Evolutionary conservation across 2,797 vertebrate species (phyloP), one percentile per base, ranked within the genome.

Genomic region (Odontamblyopus rebecca): DNA sequence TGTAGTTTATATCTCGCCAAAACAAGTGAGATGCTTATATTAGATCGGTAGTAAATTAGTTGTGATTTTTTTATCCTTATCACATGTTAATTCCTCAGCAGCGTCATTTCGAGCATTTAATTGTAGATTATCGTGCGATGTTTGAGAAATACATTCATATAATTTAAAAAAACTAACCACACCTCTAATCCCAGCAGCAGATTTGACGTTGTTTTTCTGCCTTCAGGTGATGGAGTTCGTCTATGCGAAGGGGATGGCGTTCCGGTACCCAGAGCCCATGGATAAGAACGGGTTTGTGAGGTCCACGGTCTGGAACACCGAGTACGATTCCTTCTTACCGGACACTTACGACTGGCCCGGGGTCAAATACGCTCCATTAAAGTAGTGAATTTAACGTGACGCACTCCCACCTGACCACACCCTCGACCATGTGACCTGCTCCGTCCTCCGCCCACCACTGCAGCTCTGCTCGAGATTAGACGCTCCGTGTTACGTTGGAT

Each of bases 221-320:
- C 51, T 85, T 0, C 85, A 98, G 97, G 95, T 98, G 77, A 89
- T 96, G 91, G 93, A 98, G 80, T 99, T 91, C 71, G 90, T 99
- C 32, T 99, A 98, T 12, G 91, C 95, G 61, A 97, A 97, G 68
- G 95, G 96, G 76, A 97, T 99, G 96, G 97, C 98, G 0, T 99
- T 99, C 86, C 94, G 94, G 48, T 98, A 98, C 89, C 98, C 98
- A 3, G 98, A 99, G 82, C 98, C 97, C 0, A 2, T 90, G 66
- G 95, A 98, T 89, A 99, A 99, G 89, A 87, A 90, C n/a, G 35
- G 73, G 0, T 95, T 96, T 64, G 80, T 99, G 35, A 93, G 93
- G 9, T 92, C 96, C 2, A 95, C 94, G 68, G 84, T 96, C 19
- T 99, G 97, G 97, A 88, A 85, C 86, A 97, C 94, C 1, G 74